phyloP scores from a whole-genome alignment of 2,113 vertebrate genomes.

The Clarias gariepinus region DNA sequence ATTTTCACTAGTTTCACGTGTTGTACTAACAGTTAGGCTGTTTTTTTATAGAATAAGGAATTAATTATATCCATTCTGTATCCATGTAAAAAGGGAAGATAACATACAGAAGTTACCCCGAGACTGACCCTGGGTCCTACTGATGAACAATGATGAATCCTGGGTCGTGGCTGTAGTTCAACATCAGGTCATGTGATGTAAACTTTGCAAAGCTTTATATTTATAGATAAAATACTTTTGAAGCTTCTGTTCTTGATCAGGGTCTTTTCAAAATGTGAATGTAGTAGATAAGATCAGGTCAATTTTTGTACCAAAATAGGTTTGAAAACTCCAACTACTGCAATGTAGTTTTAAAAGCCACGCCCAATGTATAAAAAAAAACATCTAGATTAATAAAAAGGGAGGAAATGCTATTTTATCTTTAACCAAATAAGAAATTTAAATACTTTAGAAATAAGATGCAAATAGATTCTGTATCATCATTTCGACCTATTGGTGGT shows the following conservation, averaged over 20 bases:
- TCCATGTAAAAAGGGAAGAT: too few species aligned
- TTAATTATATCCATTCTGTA: too few species aligned
- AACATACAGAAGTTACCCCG: too few species aligned
- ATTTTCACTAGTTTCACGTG: too few species aligned
- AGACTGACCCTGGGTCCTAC: too few species aligned
- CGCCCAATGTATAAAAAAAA: background rate
- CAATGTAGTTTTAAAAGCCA: background rate
- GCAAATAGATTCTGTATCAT: background rate
- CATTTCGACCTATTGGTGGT: background rate
- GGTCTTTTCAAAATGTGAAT: background rate
- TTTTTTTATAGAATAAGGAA: too few species aligned
- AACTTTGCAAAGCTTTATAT: background rate
- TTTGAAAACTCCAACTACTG: background rate
- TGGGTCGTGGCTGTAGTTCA: background rate
- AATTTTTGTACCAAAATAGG: background rate
- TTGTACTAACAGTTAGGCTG: too few species aligned
- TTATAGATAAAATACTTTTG: background rate
- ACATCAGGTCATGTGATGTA: background rate
- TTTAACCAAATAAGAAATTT: background rate
- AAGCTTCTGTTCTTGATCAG: background rate
- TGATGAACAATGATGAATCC: background rate
- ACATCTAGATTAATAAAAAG: background rate
- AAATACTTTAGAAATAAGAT: background rate
- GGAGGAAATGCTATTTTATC: background rate
- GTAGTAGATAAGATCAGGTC: background rate